Evolutionary conservation across 2,888 invertebrate genomes (phyloP).

Genomic region (Pristionchus arcanus): DNA sequence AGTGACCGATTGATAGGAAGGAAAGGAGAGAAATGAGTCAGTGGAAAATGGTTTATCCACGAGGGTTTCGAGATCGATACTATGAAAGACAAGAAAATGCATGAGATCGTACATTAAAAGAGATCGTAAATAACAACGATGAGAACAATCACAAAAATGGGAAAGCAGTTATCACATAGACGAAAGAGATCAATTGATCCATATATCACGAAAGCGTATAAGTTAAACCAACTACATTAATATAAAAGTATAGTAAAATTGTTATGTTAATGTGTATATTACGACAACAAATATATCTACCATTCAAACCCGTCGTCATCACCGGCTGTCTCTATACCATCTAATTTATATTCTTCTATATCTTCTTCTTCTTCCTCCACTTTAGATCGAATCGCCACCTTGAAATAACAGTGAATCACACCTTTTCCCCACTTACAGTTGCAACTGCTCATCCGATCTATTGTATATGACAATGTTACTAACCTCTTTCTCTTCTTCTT

Average conservation of each 20-base stretch:
- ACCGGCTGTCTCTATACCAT: neutral
- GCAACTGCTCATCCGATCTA: too few relatives aligned
- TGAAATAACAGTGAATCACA: neutral
- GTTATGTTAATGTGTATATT: neutral
- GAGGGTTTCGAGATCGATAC: neutral
- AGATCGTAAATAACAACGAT: neutral
- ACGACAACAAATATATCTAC: neutral
- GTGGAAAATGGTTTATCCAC: neutral
- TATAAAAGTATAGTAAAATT: neutral
- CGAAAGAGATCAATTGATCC: neutral
- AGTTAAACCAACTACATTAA: neutral
- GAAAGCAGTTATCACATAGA: constrained; percentile 1
- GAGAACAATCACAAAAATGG: neutral
- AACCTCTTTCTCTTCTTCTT: constrained; percentile 10
- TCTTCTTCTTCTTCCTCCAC: constrained; percentile 16
- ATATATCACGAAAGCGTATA: neutral
- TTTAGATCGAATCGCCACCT: neutral
- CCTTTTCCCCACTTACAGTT: neutral
- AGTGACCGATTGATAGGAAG: neutral
- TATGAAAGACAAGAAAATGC: neutral
- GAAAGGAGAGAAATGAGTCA: neutral
- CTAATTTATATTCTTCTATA: neutral
- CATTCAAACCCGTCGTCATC: constrained; percentile 48
- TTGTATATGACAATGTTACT: neutral
- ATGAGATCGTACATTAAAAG: neutral